phyloP scores from a whole-genome alignment of 2,113 vertebrate genomes.

The Poeciliopsis retropinna region DNA sequence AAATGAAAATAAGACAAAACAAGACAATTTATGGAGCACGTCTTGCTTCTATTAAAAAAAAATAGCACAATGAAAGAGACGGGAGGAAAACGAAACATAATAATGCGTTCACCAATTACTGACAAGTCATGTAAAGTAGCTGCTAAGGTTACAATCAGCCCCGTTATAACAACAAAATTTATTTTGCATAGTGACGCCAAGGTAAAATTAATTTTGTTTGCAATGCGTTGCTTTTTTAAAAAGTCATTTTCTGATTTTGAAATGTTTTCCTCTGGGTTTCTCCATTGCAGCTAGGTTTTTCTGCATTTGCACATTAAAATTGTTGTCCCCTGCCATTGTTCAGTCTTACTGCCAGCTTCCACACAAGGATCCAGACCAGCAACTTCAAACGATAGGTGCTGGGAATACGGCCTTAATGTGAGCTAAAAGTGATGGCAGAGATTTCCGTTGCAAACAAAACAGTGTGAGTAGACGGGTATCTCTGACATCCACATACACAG shows the following conservation, averaged over 20 bases:
- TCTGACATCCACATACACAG: conserved; percentile 2
- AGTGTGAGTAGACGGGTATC: conserved; percentile 30
- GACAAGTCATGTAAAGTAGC: neutral
- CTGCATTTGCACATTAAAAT: conserved; percentile 5
- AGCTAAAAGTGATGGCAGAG: conserved; percentile 33
- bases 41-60: neutral
- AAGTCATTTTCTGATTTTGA: too few species aligned
- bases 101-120: neutral
- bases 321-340: conserved; percentile 2
- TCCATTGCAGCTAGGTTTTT: neutral
- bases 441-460: conserved; percentile 35
- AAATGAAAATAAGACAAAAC: neutral
- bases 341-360: conserved; percentile 1
- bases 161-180: neutral
- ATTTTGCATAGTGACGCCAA: conserved; percentile 3
- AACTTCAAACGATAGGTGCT: neutral
- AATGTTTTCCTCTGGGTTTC: too few species aligned
- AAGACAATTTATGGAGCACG: neutral
- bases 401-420: conserved; percentile 6
- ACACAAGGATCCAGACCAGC: conserved; percentile 26
- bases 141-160: neutral
- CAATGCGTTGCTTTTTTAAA: neutral
- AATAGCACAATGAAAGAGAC: neutral
- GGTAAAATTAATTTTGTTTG: conserved; percentile 6
- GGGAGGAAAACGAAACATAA: neutral